phyloP scores from a whole-genome alignment of 53 echinoderm and acorn worm genomes.

The Luidia sarsii region DNA sequence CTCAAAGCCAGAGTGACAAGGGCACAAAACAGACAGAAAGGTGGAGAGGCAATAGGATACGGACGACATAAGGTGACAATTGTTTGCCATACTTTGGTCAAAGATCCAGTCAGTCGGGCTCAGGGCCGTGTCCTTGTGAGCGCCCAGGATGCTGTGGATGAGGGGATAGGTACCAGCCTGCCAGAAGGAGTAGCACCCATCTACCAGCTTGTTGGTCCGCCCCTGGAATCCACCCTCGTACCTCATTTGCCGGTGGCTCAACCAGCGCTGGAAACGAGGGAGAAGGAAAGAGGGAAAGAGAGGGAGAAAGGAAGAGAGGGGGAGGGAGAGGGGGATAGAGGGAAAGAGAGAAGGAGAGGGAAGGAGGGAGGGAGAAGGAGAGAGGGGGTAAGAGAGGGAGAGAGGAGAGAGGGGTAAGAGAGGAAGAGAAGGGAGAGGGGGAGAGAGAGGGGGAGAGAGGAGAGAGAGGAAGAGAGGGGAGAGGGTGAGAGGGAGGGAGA shows the following conservation, averaged over 20 bases:
- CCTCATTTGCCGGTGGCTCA: conserved; percentile 88
- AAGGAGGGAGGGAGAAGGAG: too few relatives aligned
- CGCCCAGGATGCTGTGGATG: conserved; percentile 81
- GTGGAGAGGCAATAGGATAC: background rate
- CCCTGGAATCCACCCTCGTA: conserved; percentile 98
- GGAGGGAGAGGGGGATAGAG: too few relatives aligned
- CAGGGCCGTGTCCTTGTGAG: conserved; percentile 75
- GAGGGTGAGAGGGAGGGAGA: too few relatives aligned
- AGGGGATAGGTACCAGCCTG: conserved; percentile 96
- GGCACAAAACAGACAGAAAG: background rate
- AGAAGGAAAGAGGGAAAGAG: too few relatives aligned
- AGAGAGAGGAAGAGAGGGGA: too few relatives aligned
- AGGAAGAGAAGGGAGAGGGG: too few relatives aligned
- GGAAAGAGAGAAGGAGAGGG: too few relatives aligned
- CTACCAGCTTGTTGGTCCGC: conserved; percentile 93
- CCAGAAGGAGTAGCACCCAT: conserved; percentile 99
- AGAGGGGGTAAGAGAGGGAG: too few relatives aligned
- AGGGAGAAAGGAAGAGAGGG: too few relatives aligned
- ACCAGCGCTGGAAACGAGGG: conserved; percentile 98
- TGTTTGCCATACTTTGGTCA: conserved; percentile 82
- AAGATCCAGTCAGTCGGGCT: conserved; percentile 84
- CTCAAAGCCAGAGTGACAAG: background rate
- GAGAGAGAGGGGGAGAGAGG: too few relatives aligned
- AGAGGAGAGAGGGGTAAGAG: too few relatives aligned
- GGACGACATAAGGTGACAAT: too few relatives aligned